Evolutionary conservation across 2,888 invertebrate species (phyloP).

Genomic region (Caenorhabditis macrosperma): DNA sequence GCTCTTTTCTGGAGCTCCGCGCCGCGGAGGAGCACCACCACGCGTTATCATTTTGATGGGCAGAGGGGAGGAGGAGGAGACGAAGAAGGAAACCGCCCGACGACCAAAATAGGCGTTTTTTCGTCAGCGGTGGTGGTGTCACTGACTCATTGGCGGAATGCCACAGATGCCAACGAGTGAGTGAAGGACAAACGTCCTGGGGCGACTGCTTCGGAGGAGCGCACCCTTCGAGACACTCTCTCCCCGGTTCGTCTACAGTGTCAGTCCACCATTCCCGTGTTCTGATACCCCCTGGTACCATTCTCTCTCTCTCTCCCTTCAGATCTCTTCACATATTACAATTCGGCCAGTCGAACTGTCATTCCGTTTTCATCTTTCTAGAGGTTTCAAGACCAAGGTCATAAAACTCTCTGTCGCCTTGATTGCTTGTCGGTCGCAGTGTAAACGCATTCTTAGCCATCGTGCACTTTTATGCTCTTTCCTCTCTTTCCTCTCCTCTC

Average conservation of each 20-base stretch:
- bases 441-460: background rate
- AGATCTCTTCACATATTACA: constrained; percentile 2
- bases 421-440: background rate
- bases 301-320: background rate
- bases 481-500: constrained; percentile 8
- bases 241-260: too few relatives aligned
- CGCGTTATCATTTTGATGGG: constrained; percentile 28
- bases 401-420: constrained; percentile 28
- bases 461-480: constrained; percentile 20
- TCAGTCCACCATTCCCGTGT: too few relatives aligned
- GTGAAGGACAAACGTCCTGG: constrained; percentile 6
- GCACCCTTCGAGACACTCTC: background rate
- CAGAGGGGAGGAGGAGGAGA: background rate
- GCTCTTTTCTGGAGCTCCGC: constrained; percentile 7
- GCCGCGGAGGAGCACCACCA: background rate
- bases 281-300: too few relatives aligned
- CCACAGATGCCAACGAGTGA: background rate
- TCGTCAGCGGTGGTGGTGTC: constrained; percentile 13
- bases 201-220: background rate
- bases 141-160: background rate
- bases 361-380: constrained; percentile 2
- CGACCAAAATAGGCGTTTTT: constrained; percentile 38
- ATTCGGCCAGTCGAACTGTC: constrained; percentile 12
- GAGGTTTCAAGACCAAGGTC: constrained; percentile 36
- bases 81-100: background rate